A percentile compares a stretch with the other conserved stretches of the same genome.
Evolutionary conservation across 53 echinoderm and acorn worm genomes (phyloP).

Genomic region (Zoroaster sp.): DNA sequence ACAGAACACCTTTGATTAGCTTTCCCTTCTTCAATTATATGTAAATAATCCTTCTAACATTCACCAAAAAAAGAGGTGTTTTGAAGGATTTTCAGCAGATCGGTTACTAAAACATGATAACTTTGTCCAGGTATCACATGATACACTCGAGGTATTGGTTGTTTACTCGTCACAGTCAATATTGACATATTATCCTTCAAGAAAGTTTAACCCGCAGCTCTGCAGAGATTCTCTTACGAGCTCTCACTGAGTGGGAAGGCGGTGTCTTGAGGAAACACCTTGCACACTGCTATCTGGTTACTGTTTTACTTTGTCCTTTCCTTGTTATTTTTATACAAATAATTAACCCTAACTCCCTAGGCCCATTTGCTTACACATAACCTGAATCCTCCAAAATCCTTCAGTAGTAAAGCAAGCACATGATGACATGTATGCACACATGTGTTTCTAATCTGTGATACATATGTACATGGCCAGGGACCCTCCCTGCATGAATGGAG

Average conservation of each 20-base stretch:
- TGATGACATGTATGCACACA: no score
- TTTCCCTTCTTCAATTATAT: background rate
- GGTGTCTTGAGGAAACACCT: background rate
- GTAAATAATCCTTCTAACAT: background rate
- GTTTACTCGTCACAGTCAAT: background rate
- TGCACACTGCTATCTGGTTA: background rate
- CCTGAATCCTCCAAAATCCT: no score
- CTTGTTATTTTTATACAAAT: background rate
- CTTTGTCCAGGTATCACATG: background rate
- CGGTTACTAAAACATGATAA: no score
- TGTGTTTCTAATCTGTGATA: no score
- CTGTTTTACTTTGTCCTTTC: background rate
- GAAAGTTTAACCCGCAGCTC: background rate
- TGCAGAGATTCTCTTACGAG: background rate
- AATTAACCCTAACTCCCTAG: background rate
- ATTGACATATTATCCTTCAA: background rate
- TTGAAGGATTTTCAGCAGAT: no score
- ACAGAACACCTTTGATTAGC: no score
- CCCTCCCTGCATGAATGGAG: no score
- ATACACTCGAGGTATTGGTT: background rate
- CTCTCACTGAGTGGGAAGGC: background rate
- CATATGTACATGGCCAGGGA: no score
- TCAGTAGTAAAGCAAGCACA: no score
- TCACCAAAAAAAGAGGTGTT: no score
- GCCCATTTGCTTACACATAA: no score